These are phyloP conservation scores for Salvator merianae DNA, from an alignment of 2,113 vertebrate species.

Conservation along the genomic window DNA sequence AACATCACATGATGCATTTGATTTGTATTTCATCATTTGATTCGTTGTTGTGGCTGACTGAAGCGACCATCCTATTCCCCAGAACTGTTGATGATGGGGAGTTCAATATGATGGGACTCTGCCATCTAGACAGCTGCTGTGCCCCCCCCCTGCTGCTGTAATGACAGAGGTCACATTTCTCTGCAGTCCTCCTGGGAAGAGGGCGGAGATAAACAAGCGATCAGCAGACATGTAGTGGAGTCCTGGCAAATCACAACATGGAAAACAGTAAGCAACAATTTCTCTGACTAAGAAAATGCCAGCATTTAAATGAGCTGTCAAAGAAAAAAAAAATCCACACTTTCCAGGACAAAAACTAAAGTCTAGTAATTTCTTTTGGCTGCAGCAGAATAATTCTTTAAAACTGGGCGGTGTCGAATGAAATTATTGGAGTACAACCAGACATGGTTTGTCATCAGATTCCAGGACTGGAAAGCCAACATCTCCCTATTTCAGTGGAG, in stretches of 20 bases:
- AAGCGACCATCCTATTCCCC: too few relatives aligned
- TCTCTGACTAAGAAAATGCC: constrained; percentile 44
- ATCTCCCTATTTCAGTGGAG: neutral
- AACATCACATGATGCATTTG: too few relatives aligned
- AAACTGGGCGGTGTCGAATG: constrained; percentile 30
- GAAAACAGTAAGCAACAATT: constrained; percentile 46
- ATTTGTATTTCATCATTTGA: too few relatives aligned
- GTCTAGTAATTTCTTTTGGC: constrained; percentile 31
- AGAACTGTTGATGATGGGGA: too few relatives aligned
- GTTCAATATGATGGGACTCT: too few relatives aligned
- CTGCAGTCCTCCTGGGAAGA: too few relatives aligned
- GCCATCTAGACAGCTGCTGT: too few relatives aligned
- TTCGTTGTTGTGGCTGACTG: too few relatives aligned
- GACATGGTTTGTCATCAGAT: constrained; percentile 35
- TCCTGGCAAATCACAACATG: constrained; percentile 5
- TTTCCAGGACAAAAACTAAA: constrained; percentile 9
- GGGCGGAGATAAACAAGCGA: neutral
- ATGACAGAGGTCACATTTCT: too few relatives aligned
- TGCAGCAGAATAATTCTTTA: constrained; percentile 14
- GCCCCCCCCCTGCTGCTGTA: too few relatives aligned
- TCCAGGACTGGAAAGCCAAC: neutral
- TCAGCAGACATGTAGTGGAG: neutral
- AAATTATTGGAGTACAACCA: constrained; percentile 31
- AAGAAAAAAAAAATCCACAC: constrained; percentile 33
- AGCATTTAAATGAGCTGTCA: constrained; percentile 38